phyloP scores from a whole-genome alignment of 2,888 invertebrate genomes.

The Lagria hirta region DNA sequence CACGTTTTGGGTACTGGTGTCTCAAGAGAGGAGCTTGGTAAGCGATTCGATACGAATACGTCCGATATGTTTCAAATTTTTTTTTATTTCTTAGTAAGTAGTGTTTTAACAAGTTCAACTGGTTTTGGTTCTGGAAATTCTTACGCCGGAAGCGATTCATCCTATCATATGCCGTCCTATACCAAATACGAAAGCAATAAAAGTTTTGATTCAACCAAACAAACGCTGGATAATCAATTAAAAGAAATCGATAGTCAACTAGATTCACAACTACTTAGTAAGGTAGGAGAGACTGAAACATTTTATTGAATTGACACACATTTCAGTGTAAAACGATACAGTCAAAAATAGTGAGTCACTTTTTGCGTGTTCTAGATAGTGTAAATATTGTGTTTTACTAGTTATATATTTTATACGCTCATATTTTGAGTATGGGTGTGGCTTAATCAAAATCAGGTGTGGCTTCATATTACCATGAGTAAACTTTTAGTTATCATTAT shows the following conservation, averaged over 20 bases:
- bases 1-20: constrained; percentile 53
- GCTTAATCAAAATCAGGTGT: no score
- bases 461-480: no score
- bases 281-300: constrained; percentile 56
- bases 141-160: constrained; percentile 60
- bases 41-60: constrained; percentile 24
- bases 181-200: constrained; percentile 57
- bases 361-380: no score
- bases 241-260: constrained; percentile 80
- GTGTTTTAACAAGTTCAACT: constrained; percentile 61
- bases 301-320: constrained; percentile 47
- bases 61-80: no score
- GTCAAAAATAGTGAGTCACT: constrained; percentile 48
- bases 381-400: no score
- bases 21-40: constrained; percentile 55
- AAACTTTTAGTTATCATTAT: no score
- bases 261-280: constrained; percentile 68
- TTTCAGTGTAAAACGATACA: constrained; percentile 36
- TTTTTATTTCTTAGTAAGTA: constrained; percentile 56
- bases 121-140: constrained; percentile 61
- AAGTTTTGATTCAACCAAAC: constrained; percentile 72
- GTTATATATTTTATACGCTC: no score
- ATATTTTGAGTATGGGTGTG: no score
- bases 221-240: constrained; percentile 76
- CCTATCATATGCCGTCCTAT: constrained; percentile 56